These are phyloP conservation scores for Lynx canadensis DNA, from an alignment of 2,113 vertebrate species.

Conservation along the genomic window DNA sequence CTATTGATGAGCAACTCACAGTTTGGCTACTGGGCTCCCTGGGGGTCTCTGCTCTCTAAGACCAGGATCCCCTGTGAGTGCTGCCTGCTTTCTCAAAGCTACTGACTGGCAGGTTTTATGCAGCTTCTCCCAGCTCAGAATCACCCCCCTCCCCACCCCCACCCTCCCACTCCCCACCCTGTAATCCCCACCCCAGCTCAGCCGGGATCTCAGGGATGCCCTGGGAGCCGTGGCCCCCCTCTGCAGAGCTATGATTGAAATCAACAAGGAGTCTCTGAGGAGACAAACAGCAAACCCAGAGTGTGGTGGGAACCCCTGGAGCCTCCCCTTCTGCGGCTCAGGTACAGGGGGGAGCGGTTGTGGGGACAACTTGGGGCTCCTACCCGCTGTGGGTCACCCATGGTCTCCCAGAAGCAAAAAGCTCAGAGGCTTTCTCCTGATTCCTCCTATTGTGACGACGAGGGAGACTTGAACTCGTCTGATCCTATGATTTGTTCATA, in stretches of 20 bases:
- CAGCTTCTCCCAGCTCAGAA: slow-evolving; percentile 38
- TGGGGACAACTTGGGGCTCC: background rate
- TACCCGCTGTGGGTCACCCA: background rate
- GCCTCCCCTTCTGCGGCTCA: background rate
- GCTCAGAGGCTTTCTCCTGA: background rate
- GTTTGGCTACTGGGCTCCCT: background rate
- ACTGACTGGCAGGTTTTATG: background rate
- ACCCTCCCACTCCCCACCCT: background rate
- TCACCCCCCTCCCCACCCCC: background rate
- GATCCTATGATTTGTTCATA: background rate
- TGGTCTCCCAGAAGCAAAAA: background rate
- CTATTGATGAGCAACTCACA: background rate
- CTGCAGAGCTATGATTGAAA: slow-evolving; percentile 72
- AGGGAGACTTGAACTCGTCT: background rate
- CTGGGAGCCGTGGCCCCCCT: background rate
- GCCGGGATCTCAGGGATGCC: background rate
- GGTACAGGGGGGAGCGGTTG: background rate
- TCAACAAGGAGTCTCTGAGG: slow-evolving; percentile 5
- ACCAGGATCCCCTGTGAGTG: background rate
- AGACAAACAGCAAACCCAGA: slow-evolving; percentile 3
- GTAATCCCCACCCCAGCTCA: background rate
- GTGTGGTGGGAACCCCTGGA: background rate
- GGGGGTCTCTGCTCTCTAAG: background rate
- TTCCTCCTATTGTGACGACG: background rate
- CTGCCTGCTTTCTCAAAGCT: background rate